Conservation (phyloP, 1,140 invertebrate genomes). For the Nebria ingens region DNA sequence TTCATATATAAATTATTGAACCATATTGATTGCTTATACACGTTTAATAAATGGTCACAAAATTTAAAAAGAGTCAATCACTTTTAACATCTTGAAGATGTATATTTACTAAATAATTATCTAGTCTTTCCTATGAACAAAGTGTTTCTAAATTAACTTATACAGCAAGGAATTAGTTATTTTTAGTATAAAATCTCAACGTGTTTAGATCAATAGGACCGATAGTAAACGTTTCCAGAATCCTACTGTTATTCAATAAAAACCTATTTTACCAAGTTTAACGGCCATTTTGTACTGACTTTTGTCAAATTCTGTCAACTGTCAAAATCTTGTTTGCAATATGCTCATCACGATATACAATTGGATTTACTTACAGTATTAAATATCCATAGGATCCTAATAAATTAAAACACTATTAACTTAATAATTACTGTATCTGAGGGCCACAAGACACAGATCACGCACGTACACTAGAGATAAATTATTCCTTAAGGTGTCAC, state of each 20-base stretch:
- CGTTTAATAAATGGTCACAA: too few relatives aligned
- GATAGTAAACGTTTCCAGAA: neutral
- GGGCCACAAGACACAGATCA: neutral
- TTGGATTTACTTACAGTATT: neutral
- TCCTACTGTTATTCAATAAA: conserved; percentile 3
- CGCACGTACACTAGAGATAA: conserved; percentile 1
- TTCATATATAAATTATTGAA: too few relatives aligned
- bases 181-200: neutral
- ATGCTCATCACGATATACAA: neutral
- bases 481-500: conserved; percentile 1
- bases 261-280: neutral
- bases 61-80: too few relatives aligned
- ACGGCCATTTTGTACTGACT: conserved; percentile 1
- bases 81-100: too few relatives aligned
- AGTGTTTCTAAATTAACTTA: neutral
- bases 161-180: neutral
- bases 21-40: too few relatives aligned
- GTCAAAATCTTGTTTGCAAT: neutral
- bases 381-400: neutral
- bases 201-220: neutral
- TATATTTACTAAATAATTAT: neutral
- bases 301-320: neutral
- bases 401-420: neutral
- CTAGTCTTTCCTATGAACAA: neutral
- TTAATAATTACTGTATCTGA: neutral